phyloP scores from a whole-genome alignment of 2,113 vertebrate species.

The Dromas ardeola region DNA sequence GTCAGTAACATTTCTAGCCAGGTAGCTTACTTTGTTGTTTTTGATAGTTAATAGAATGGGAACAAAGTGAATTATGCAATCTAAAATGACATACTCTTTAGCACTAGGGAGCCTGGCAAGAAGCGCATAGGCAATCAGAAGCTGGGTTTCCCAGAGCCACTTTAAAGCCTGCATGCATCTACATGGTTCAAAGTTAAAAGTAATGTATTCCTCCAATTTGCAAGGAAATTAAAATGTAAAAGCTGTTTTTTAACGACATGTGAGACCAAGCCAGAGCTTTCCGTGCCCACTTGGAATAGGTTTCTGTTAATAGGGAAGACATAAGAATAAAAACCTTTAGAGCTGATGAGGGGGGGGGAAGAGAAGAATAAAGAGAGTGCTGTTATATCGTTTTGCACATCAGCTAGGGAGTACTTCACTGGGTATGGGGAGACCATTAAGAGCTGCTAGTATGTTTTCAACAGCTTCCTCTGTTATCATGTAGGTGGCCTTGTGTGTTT shows the following conservation, averaged over 20 bases:
- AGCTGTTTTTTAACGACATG: neutral
- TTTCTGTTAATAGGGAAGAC: neutral
- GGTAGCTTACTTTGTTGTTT: neutral
- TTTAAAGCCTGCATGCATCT: neutral
- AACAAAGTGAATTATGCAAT: neutral
- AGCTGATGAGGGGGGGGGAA: neutral
- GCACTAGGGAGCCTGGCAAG: neutral
- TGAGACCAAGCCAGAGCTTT: neutral
- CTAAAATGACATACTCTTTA: neutral
- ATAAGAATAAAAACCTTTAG: neutral
- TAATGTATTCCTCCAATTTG: neutral
- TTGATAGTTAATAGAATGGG: neutral
- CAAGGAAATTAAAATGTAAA: neutral
- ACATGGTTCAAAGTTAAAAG: neutral
- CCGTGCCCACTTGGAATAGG: neutral
- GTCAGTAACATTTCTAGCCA: neutral
- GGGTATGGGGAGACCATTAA: slow-evolving; percentile 43
- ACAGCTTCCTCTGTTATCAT: slow-evolving; percentile 50
- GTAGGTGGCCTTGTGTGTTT: slow-evolving; percentile 15
- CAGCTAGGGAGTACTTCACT: slow-evolving; percentile 57
- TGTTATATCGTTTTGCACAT: neutral
- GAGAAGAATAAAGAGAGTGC: neutral
- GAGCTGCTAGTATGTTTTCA: slow-evolving; percentile 53
- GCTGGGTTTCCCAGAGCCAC: neutral
- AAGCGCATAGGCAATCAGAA: neutral